phyloP scores from a whole-genome alignment of 2,888 invertebrate species.

The Ernsta delagoae region DNA sequence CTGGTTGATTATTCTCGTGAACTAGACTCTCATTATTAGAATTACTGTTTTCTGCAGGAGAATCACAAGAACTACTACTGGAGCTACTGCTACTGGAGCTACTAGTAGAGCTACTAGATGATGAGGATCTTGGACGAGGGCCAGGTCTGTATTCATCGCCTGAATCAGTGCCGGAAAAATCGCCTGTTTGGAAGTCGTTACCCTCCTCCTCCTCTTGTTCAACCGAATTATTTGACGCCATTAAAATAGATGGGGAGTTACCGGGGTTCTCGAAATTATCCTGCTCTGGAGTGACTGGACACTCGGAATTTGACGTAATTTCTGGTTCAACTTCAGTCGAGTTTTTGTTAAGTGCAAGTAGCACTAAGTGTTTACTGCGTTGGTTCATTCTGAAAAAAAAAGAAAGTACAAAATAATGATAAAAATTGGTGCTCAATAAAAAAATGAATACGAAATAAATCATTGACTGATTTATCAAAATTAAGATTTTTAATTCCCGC shows the following conservation, averaged over 20 bases:
- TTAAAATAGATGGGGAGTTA: constrained; percentile 7
- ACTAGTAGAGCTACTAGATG: constrained; percentile 35
- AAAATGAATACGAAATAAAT: constrained; percentile 1
- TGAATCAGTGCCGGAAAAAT: constrained; percentile 39
- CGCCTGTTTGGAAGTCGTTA: constrained; percentile 35
- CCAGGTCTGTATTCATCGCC: constrained; percentile 38
- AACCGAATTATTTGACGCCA: neutral
- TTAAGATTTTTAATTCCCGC: too few relatives aligned
- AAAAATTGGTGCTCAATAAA: neutral
- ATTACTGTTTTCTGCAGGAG: constrained; percentile 36
- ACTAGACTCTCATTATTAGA: constrained; percentile 32
- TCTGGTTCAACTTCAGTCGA: constrained; percentile 29
- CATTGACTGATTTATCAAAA: too few relatives aligned
- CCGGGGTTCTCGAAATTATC: constrained; percentile 19
- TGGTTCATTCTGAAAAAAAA: constrained; percentile 26
- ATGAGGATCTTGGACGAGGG: constrained; percentile 24
- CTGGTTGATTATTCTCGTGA: constrained; percentile 10
- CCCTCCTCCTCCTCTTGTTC: neutral
- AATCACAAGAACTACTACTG: constrained; percentile 37
- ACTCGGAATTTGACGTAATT: constrained; percentile 18
- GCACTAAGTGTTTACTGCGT: constrained; percentile 34
- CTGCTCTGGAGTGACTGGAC: constrained; percentile 29
- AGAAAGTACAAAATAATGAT: constrained; percentile 15
- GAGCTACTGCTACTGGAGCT: constrained; percentile 28
- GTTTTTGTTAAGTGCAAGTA: constrained; percentile 25